These are phyloP conservation scores for Syrista parreyssii DNA, from an alignment of 2,888 invertebrate genomes.

Conservation along the genomic window DNA sequence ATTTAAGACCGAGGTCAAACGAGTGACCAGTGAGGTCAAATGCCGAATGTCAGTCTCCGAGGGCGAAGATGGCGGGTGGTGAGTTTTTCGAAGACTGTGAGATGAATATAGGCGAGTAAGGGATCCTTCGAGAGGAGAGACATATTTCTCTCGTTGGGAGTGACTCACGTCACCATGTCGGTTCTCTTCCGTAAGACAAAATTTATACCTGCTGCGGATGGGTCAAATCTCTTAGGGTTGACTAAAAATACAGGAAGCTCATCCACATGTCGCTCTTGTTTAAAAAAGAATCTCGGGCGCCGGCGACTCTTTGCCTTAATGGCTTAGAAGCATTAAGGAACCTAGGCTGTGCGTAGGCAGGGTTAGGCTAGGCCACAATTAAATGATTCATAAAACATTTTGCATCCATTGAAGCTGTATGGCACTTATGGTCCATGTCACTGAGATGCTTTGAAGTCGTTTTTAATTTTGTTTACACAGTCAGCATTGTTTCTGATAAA, in stretches of 20 bases:
- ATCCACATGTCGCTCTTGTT: not conserved
- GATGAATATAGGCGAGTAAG: not conserved
- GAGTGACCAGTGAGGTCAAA: not conserved
- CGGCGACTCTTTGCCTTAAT: not conserved
- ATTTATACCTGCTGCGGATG: constrained; percentile 33
- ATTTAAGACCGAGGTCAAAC: not conserved
- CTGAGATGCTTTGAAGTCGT: not conserved
- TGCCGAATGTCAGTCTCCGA: not conserved
- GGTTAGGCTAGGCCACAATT: too few relatives aligned
- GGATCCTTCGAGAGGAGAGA: not conserved
- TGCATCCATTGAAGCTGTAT: not conserved
- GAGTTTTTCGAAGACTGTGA: not conserved
- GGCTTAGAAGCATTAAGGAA: not conserved
- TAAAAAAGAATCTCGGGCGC: not conserved
- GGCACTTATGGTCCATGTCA: not conserved
- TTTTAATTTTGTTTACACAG: not conserved
- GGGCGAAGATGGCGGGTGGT: not conserved
- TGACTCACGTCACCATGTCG: constrained; percentile 1
- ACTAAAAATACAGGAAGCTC: constrained; percentile 29
- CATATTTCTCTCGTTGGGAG: not conserved
- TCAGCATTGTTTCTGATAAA: not conserved
- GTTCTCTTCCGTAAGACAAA: constrained; percentile 25
- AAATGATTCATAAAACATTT: too few relatives aligned
- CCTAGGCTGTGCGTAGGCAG: not conserved
- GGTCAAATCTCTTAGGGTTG: constrained; percentile 29